phyloP scores from a whole-genome alignment of 1,140 invertebrate genomes.

The Dufourea novaeangliae region DNA sequence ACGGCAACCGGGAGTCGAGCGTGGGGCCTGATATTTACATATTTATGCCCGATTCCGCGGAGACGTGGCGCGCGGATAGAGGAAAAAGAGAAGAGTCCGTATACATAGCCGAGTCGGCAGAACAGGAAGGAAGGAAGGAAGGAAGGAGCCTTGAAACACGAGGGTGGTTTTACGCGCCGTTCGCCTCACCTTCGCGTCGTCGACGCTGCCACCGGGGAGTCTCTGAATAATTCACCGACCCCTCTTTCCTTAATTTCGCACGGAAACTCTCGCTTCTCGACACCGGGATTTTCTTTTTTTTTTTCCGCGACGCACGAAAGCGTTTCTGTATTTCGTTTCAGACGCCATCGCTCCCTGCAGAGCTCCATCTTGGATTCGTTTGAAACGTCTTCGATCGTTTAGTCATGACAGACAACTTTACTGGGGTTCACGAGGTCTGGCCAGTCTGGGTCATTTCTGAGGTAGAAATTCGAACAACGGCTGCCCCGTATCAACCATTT shows the following conservation, averaged over 20 bases:
- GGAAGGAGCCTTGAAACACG: constrained; percentile 22
- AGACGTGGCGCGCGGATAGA: not conserved
- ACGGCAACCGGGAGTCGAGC: constrained; percentile 13
- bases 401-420: too few species aligned
- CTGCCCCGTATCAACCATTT: too few species aligned
- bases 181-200: constrained; percentile 11
- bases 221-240: constrained; percentile 54
- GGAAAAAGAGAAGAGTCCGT: not conserved
- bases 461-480: too few species aligned
- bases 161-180: constrained; percentile 39
- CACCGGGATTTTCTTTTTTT: constrained; percentile 15
- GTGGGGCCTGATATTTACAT: constrained; percentile 53
- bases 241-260: constrained; percentile 45
- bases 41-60: constrained; percentile 45
- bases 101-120: not conserved
- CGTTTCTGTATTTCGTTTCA: not conserved
- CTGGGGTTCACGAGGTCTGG: too few species aligned
- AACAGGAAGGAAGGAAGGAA: not conserved
- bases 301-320: not conserved
- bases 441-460: too few species aligned
- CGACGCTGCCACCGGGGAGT: not conserved
- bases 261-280: constrained; percentile 10
- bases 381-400: too few species aligned
- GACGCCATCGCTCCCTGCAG: not conserved
- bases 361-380: too few species aligned